Percentiles rank a stretch among this genome's conserved stretches.
Evolutionary conservation across 35 echinoderm and acorn worm species (phyloP).

Genomic region (Patiria miniata): DNA sequence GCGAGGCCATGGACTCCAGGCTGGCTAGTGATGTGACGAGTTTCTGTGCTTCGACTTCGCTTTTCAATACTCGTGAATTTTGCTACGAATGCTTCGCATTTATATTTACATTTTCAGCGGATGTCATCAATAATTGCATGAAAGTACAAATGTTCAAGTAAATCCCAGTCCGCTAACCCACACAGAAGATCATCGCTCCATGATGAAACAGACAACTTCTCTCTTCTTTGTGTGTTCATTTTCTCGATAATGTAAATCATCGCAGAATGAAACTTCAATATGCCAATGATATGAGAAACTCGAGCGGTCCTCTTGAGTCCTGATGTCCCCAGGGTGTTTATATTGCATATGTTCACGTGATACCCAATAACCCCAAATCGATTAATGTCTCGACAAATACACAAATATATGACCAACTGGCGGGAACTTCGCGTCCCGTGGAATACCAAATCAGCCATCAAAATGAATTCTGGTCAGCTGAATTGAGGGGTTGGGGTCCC

Average conservation of each 20-base stretch:
- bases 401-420: slow-evolving; percentile 12
- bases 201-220: background rate
- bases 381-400: slow-evolving; percentile 19
- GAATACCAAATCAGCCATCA: slow-evolving; percentile 1
- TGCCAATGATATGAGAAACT: background rate
- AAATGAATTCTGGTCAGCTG: slow-evolving; percentile 8
- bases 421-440: background rate
- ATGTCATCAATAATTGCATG: too few species aligned
- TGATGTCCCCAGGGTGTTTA: background rate
- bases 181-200: too few species aligned
- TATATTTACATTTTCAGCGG: too few species aligned
- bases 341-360: slow-evolving; percentile 18
- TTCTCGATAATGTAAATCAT: background rate
- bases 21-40: too few species aligned
- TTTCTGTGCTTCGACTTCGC: too few species aligned
- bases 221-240: background rate
- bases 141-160: too few species aligned
- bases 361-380: slow-evolving; percentile 17
- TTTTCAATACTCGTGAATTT: too few species aligned
- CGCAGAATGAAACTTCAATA: slow-evolving; percentile 20
- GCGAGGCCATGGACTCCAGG: too few species aligned
- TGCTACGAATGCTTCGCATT: too few species aligned
- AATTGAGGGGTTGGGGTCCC: background rate
- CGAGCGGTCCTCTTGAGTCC: background rate
- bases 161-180: too few species aligned